phyloP scores from a whole-genome alignment of 2,797 vertebrate species.

The Myotis pilosus region DNA sequence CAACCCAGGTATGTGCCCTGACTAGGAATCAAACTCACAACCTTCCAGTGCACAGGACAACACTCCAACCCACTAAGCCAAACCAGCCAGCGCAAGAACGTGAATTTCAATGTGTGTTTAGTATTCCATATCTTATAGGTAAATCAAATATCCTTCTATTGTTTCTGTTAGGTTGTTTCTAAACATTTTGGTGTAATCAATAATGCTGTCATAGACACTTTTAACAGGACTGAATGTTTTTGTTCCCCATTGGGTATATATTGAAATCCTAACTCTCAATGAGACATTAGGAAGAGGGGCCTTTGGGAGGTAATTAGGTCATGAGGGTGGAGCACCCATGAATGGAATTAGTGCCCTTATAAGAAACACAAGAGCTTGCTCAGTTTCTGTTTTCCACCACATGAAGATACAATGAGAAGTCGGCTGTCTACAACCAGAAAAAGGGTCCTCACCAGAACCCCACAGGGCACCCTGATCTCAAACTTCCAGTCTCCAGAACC shows the following conservation, averaged over 20 bases:
- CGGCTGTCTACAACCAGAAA: not conserved
- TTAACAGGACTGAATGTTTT: not conserved
- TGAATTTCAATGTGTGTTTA: not conserved
- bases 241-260: not conserved
- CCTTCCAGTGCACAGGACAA: not conserved
- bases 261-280: not conserved
- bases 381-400: not conserved
- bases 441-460: not conserved
- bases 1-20: not conserved
- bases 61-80: not conserved
- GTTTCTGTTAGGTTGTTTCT: not conserved
- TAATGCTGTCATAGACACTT: not conserved
- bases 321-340: not conserved
- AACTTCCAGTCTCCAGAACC: not conserved
- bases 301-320: not conserved
- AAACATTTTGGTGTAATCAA: not conserved
- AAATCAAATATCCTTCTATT: not conserved
- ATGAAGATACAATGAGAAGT: not conserved
- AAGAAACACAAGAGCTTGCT: not conserved
- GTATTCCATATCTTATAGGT: not conserved
- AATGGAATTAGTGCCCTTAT: not conserved
- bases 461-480: not conserved
- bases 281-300: not conserved
- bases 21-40: not conserved
- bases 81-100: not conserved